phyloP scores from a whole-genome alignment of 2,113 vertebrate species.

The Spilogale gracilis region DNA sequence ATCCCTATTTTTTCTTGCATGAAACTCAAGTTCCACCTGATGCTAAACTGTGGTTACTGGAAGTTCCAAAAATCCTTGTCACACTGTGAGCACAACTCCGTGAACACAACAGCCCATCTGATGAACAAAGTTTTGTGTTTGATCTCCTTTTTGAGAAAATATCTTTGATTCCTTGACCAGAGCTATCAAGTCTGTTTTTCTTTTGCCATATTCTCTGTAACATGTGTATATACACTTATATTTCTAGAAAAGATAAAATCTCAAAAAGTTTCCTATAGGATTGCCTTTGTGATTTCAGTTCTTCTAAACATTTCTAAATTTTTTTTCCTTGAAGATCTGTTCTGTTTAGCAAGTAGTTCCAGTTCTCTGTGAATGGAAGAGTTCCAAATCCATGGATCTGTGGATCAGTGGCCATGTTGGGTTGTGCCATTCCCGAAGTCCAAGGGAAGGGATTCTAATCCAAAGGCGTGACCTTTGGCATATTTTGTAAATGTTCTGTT shows the following conservation, averaged over 20 bases:
- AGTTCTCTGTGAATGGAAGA: not conserved
- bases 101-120: not conserved
- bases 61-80: not conserved
- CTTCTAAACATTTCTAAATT: not conserved
- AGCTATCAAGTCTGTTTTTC: not conserved
- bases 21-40: not conserved
- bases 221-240: not conserved
- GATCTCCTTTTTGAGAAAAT: not conserved
- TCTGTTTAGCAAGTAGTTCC: not conserved
- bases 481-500: not conserved
- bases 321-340: constrained; percentile 6
- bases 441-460: not conserved
- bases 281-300: not conserved
- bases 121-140: not conserved
- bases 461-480: not conserved
- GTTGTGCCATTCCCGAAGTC: not conserved
- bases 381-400: not conserved
- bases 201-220: not conserved
- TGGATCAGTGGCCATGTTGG: not conserved
- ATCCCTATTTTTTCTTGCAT: constrained; percentile 52
- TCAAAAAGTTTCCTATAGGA: not conserved
- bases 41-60: not conserved
- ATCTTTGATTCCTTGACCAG: not conserved
- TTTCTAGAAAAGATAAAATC: not conserved
- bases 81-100: not conserved